phyloP scores from a whole-genome alignment of 2,888 invertebrate species.

The Cenopis cana region DNA sequence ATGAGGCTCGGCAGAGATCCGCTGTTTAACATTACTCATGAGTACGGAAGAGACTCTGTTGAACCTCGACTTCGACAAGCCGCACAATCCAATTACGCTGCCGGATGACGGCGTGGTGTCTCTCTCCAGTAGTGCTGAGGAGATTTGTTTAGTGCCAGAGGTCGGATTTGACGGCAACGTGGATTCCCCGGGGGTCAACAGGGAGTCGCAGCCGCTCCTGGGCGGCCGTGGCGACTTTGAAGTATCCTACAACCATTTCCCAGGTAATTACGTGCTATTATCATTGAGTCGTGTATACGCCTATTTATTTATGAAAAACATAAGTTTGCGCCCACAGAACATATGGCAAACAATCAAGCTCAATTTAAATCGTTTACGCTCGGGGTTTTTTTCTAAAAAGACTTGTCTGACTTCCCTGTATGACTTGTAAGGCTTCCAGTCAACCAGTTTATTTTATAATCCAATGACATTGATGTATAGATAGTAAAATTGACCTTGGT shows the following conservation, averaged over 20 bases:
- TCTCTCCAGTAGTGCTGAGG: slow-evolving; percentile 86
- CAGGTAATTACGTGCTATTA: slow-evolving; percentile 84
- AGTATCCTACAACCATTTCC: slow-evolving; percentile 93
- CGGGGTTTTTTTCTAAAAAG: slow-evolving; percentile 48
- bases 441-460: slow-evolving; percentile 42
- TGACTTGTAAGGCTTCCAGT: slow-evolving; percentile 60
- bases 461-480: slow-evolving; percentile 42
- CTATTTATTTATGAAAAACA: slow-evolving; percentile 33
- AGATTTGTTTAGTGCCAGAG: slow-evolving; percentile 92
- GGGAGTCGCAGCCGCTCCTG: slow-evolving; percentile 97
- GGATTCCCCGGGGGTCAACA: slow-evolving; percentile 93
- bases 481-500: slow-evolving; percentile 61
- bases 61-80: slow-evolving; percentile 87
- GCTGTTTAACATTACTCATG: slow-evolving; percentile 83
- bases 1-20: slow-evolving; percentile 80
- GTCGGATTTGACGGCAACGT: slow-evolving; percentile 93
- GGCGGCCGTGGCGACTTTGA: slow-evolving; percentile 91
- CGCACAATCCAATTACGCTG: slow-evolving; percentile 71
- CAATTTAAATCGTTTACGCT: neutral
- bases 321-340: slow-evolving; percentile 25
- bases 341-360: slow-evolving; percentile 25
- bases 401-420: slow-evolving; percentile 61
- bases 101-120: slow-evolving; percentile 86
- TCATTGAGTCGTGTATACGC: slow-evolving; percentile 44
- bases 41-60: slow-evolving; percentile 87